phyloP scores from a whole-genome alignment of 2,797 vertebrate species.

The Acanthurus leucopareius region DNA sequence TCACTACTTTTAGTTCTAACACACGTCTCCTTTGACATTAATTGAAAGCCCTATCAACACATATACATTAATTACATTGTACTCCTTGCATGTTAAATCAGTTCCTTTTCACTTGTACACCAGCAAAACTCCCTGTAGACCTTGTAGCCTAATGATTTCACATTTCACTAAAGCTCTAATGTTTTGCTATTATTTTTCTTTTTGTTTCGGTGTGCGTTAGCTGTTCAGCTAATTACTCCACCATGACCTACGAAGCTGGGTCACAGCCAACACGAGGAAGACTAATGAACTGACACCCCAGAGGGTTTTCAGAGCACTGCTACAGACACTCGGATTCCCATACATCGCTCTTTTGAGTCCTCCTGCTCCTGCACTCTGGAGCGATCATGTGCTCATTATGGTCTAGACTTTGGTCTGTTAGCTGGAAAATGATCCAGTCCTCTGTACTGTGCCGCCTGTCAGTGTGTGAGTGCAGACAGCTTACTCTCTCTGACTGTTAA shows the following conservation, averaged over 20 bases:
- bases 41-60: conserved; percentile 24
- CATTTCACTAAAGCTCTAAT: conserved; percentile 18
- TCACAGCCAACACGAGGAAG: conserved; percentile 61
- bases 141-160: conserved; percentile 17
- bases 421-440: conserved; percentile 65
- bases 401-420: conserved; percentile 59
- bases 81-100: conserved; percentile 18
- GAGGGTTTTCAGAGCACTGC: conserved; percentile 47
- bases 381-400: conserved; percentile 63
- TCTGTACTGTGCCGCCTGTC: conserved; percentile 51
- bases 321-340: conserved; percentile 58
- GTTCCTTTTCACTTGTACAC: conserved; percentile 20
- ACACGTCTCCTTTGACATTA: conserved; percentile 39
- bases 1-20: conserved; percentile 23
- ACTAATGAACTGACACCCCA: conserved; percentile 70
- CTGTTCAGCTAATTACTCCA: conserved; percentile 76
- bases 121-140: conserved; percentile 3
- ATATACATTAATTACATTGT: conserved; percentile 9
- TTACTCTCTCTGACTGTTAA: conserved; percentile 62
- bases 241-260: conserved; percentile 65
- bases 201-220: conserved; percentile 38
- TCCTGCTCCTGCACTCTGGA: conserved; percentile 44
- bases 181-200: conserved; percentile 26
- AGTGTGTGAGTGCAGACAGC: conserved; percentile 42
- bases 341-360: conserved; percentile 21